Evolutionary conservation across 2,797 vertebrate species (phyloP).

Genomic region (Hydrophis major): DNA sequence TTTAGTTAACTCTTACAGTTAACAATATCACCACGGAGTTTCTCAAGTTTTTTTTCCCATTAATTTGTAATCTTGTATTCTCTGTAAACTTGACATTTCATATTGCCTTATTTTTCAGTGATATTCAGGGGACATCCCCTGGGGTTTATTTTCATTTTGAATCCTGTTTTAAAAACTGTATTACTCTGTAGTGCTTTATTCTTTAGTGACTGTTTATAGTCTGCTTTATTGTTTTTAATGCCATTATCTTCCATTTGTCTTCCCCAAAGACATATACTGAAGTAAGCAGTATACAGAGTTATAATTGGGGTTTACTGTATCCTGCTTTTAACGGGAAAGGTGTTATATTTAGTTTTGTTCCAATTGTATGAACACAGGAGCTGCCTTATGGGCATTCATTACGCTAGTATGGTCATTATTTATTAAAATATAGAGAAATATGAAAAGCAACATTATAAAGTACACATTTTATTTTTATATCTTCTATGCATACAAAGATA

Average conservation of each 20-base stretch:
- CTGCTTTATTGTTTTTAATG: constrained; percentile 58
- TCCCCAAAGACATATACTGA: constrained; percentile 35
- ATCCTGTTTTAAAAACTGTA: constrained; percentile 38
- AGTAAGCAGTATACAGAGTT: constrained; percentile 30
- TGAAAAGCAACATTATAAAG: neutral
- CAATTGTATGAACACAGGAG: neutral
- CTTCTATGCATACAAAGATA: neutral
- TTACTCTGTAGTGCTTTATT: neutral
- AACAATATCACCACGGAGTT: neutral
- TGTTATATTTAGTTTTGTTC: constrained; percentile 31
- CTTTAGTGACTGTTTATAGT: constrained; percentile 58
- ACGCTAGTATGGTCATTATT: neutral
- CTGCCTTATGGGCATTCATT: neutral
- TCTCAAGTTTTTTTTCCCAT: constrained; percentile 10
- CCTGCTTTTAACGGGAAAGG: neutral
- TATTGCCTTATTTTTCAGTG: constrained; percentile 11
- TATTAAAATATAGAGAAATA: neutral
- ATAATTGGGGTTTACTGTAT: neutral
- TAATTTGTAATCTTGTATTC: constrained; percentile 7
- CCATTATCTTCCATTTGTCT: constrained; percentile 18
- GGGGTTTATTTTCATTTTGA: constrained; percentile 48
- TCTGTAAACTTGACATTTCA: neutral
- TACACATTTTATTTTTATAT: neutral
- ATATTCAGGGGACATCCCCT: neutral
- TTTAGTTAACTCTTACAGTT: neutral